phyloP scores from a whole-genome alignment of 2,797 vertebrate genomes.

The Enteromius radiatus region DNA sequence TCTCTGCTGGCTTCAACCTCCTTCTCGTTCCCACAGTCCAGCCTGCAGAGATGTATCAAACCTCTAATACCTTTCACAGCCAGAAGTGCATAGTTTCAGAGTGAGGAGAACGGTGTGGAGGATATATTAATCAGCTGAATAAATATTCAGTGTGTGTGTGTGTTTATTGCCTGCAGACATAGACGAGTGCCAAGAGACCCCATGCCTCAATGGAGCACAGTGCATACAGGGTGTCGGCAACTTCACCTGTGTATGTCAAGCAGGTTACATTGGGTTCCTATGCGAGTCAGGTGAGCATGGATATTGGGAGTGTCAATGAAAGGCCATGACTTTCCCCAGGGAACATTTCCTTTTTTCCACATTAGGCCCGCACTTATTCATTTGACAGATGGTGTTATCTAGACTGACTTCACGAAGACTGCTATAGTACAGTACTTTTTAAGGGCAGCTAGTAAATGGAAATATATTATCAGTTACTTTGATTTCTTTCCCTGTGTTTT shows the following conservation, averaged over 20 bases:
- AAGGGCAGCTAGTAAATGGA: slow-evolving; percentile 60
- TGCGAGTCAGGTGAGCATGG: slow-evolving; percentile 81
- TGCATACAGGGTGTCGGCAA: slow-evolving; percentile 75
- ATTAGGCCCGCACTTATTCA: slow-evolving; percentile 64
- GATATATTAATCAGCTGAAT: slow-evolving; percentile 84
- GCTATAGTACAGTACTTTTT: slow-evolving; percentile 56
- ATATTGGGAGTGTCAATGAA: slow-evolving; percentile 38
- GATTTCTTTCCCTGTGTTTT: background rate
- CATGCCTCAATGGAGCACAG: slow-evolving; percentile 74
- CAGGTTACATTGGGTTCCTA: slow-evolving; percentile 76
- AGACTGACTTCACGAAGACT: slow-evolving; percentile 56
- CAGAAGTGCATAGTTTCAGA: slow-evolving; percentile 79
- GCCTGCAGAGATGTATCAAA: slow-evolving; percentile 73
- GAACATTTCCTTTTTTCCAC: slow-evolving; percentile 70
- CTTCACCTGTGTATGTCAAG: slow-evolving; percentile 79
- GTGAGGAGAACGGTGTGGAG: slow-evolving; percentile 75
- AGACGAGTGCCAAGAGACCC: slow-evolving; percentile 76
- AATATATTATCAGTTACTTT: slow-evolving; percentile 35
- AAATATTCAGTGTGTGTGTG: slow-evolving; percentile 72
- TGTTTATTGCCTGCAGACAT: slow-evolving; percentile 73
- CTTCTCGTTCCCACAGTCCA: slow-evolving; percentile 70
- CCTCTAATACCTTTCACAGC: slow-evolving; percentile 79
- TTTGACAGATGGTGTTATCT: slow-evolving; percentile 67
- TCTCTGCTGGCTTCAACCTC: slow-evolving; percentile 54
- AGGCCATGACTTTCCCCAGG: slow-evolving; percentile 58